Conservation (phyloP, 2,113 vertebrate genomes). For the Hyla sarda region DNA sequence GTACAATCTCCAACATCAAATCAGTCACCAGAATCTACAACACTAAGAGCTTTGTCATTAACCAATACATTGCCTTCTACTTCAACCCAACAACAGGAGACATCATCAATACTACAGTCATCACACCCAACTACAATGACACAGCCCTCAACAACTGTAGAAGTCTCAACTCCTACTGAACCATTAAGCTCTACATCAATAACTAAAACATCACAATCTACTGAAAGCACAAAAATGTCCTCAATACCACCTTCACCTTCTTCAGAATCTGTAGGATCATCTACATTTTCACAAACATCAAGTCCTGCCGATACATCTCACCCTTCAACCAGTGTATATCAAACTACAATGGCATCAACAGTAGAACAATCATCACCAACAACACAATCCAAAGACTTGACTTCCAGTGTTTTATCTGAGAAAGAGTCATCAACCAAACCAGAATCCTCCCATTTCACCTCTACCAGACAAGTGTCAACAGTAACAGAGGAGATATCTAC, state of each 20-base stretch:
- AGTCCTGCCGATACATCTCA: background rate
- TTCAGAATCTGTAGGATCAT: background rate
- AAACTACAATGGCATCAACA: background rate
- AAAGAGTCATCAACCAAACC: background rate
- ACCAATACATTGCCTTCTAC: background rate
- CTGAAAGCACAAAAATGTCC: background rate
- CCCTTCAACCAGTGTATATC: no score
- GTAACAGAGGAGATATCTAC: background rate
- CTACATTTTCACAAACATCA: background rate
- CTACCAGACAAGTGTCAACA: background rate
- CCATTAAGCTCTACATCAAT: background rate
- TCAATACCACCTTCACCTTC: background rate
- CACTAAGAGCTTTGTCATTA: background rate
- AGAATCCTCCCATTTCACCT: background rate
- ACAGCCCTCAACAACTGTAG: background rate
- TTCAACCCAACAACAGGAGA: background rate
- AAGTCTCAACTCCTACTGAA: background rate
- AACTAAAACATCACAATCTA: background rate
- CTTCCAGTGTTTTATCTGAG: background rate
- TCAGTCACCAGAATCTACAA: background rate
- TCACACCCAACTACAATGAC: background rate
- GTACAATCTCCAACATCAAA: background rate
- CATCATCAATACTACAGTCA: background rate
- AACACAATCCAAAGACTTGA: background rate
- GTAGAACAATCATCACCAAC: background rate